Evolutionary conservation across 2,113 vertebrate species (phyloP), one percentile per base, ranked within the genome.

Genomic region (Eretmochelys imbricata): DNA sequence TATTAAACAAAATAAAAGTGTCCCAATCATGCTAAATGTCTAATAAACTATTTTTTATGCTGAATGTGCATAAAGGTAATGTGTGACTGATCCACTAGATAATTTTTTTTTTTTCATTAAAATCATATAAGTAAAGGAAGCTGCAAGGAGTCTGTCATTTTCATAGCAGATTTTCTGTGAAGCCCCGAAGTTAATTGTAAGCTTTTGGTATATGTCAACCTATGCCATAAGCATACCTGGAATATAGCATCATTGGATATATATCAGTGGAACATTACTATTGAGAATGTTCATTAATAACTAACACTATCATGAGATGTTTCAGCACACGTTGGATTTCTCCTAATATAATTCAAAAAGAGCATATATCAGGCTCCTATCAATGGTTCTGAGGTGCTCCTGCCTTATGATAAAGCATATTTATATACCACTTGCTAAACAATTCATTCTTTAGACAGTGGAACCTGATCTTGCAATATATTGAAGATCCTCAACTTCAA

Each of bases 11-110:
- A 97, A 92, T 80, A 82, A 92, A 96, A 80, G 93, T 59, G 80
- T 96, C 91, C 86, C 84, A 94, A 98, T 96, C 94, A 97, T 22
- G 94, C 96, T 93, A 94, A 80, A 88, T 31, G 95, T 91, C 97
- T 94, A 96, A 91, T 95, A 97, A 89, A 84, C 91, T 65, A 59
- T 79, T 92, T 94, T 97, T 87, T 84, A 91, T 0, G 88, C 82
- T 10, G 95, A 96, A 72, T 82, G 51, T 87, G 87, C 8, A 4
- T 25, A 42, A 84, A 84, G 9, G 92, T 82, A 90, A 92, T 0
- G 55, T 96, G 90, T 51, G 92, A 94, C 78, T 72, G 95, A 97
- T 94, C 94, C 25, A 8, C 0, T 0, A 83, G 89, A 92, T 93
- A 82, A 85, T 89, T 85, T 92, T 82, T 79, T 82, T 79, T 89